Evolutionary conservation across 2,113 vertebrate species (phyloP).

Genomic region (Agapornis roseicollis): DNA sequence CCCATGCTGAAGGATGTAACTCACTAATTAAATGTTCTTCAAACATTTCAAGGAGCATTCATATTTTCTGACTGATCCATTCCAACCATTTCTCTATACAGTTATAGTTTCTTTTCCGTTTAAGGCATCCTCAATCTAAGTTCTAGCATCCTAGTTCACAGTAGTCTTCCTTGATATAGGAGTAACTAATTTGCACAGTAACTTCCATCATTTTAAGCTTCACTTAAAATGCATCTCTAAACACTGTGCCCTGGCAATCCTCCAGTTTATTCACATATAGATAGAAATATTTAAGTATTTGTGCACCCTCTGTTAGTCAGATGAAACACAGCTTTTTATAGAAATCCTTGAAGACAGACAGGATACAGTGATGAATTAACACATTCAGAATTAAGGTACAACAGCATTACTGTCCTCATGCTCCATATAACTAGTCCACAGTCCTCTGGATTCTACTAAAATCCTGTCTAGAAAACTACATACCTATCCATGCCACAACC

Average conservation of each 20-base stretch:
- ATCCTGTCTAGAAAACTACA: neutral
- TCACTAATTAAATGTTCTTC: constrained; percentile 2
- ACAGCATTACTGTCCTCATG: neutral
- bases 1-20: neutral
- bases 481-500: neutral
- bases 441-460: neutral
- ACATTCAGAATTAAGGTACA: neutral
- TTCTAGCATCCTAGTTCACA: neutral
- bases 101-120: neutral
- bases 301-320: neutral
- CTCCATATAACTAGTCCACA: neutral
- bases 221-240: neutral
- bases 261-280: neutral
- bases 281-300: neutral
- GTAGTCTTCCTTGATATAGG: neutral
- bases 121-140: neutral
- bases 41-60: neutral
- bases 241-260: neutral
- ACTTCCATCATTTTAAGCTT: neutral
- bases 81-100: neutral
- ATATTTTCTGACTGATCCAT: neutral
- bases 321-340: neutral
- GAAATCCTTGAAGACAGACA: neutral
- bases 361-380: neutral
- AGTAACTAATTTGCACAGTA: neutral